Base-by-base conservation (phyloP, 2,888 invertebrate species). In the Clistopyga incitator region DNA sequence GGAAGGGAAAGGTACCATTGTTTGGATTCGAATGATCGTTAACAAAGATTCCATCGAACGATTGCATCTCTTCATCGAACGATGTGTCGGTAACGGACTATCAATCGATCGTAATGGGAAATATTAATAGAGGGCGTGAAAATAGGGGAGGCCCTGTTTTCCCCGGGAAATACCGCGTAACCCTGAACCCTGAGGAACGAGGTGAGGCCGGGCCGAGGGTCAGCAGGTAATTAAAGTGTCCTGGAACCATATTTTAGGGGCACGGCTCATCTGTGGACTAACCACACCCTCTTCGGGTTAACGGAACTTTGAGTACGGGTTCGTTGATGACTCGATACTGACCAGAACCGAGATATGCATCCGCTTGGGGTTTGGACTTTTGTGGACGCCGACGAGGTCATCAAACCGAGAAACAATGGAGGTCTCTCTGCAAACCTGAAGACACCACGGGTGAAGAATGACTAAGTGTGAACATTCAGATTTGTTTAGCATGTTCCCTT, bases 111-210 rank as follows among this genome's bases (percentile, higher is more conserved):
- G 67, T 72, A 72, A 79, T 71, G 59, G 42, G 59, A 71, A 80
- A 78, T 71, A 82, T 84, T 78, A 84, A 79, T 71, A 68, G 59
- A 76, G 80, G 85, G 80, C 81, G 81, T 85, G 80, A 84, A 84
- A 84, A 82, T 78, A n/a, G 64, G 80, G 85, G 70, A 72, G 65
- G 38, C 13, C 18, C 68, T 68, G 42, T 71, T 82, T 79, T 71
- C 25, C 23, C 38, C 34, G 45, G 56, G 25, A 47, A 78, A 71
- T 50, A 25, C 18, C 13, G 47, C 15, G 65, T n/a, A 23, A 20
- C 67, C 45, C 11, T 42, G 71, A 20, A 20, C n/a, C 70, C 34
- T 11, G 20, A 34, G 45, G 15, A 70, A 74, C 47, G n/a, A 25
- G 20, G 42, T 61, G 75, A 76, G 61, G 59, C 54, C 67, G 38